Evolutionary conservation across 2,113 vertebrate genomes (phyloP), one percentile per base, ranked within the genome.

Genomic region (Synodontis membranacea): DNA sequence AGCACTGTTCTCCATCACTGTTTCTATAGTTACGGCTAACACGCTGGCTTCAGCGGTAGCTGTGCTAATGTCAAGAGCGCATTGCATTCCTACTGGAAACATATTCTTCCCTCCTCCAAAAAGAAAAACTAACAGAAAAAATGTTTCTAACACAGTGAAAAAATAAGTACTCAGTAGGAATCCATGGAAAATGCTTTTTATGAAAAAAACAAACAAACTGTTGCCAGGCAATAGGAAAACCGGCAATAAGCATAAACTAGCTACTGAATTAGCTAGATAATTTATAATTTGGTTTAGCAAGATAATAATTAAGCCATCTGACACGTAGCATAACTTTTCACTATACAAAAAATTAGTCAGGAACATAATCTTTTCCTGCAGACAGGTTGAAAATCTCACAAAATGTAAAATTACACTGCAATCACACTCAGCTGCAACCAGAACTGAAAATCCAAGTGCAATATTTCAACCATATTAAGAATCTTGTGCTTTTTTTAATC

Each of bases 11-110:
- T 85, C 58, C 48, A 76, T 76, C 86, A 52, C 42, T 58, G 92
- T 95, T 93, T 88, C 94, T 88, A 94, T 94, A 94, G 94, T 92
- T 91, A 94, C 93, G 54, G 62, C 68, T 88, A 84, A 89, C 93
- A 91, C 92, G 91, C 90, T 91, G 56, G 66, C 80, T 82, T 12
- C 42, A 79, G 81, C 83, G 70, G 88, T 82, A 90, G 88, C 92
- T 86, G 90, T 52, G 58, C 52, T 80, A 46, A 68, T 85, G 60
- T 89, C 87, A 86, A 90, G 86, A 88, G 88, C 87, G 74, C 89
- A 89, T 89, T 82, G 88, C 64, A 54, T 56, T 89, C 68, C 84
- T 82, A 82, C 44, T 44, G 72, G 42, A 85, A 60, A 74, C 19
- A 8, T n/a, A 48, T 70, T 21, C 34, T 17, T 4, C n/a, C 5